Evolutionary conservation across 2,113 vertebrate genomes (phyloP).

Genomic region (Chionomys nivalis): DNA sequence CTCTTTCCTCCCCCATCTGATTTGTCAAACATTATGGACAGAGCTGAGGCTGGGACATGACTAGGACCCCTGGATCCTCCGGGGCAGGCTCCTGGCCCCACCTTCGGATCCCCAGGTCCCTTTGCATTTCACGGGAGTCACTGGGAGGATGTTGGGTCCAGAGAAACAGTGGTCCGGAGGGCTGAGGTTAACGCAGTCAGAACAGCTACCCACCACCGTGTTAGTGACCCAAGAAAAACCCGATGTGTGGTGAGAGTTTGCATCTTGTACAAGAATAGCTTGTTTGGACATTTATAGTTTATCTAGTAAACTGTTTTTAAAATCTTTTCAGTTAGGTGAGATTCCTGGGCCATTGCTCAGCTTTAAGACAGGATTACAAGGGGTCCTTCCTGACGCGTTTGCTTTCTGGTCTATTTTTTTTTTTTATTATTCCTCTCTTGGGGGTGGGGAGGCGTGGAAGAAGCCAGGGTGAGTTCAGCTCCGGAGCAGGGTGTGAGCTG

Average conservation of each 20-base stretch:
- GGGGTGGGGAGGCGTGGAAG: background rate
- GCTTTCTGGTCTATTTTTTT: too few relatives aligned
- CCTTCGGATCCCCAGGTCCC: fast-evolving
- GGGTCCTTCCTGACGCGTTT: background rate
- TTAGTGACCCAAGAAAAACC: background rate
- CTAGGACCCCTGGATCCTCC: background rate
- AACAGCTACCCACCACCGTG: background rate
- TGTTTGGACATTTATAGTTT: background rate
- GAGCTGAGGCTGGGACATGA: background rate
- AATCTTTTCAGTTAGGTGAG: background rate
- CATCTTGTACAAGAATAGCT: background rate
- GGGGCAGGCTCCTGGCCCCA: background rate
- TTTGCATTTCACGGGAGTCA: background rate
- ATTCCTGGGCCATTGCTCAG: background rate
- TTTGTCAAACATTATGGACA: background rate
- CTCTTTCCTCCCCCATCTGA: background rate
- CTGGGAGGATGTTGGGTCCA: background rate
- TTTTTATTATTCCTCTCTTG: too few relatives aligned
- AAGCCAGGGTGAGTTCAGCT: background rate
- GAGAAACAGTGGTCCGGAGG: background rate
- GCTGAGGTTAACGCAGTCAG: background rate
- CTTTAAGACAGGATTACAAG: conserved; percentile 9
- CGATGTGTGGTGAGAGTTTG: background rate
- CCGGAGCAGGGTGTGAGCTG: background rate
- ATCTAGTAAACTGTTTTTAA: background rate